Conservation (phyloP, 2,797 vertebrate genomes). For the Moxostoma hubbsi region DNA sequence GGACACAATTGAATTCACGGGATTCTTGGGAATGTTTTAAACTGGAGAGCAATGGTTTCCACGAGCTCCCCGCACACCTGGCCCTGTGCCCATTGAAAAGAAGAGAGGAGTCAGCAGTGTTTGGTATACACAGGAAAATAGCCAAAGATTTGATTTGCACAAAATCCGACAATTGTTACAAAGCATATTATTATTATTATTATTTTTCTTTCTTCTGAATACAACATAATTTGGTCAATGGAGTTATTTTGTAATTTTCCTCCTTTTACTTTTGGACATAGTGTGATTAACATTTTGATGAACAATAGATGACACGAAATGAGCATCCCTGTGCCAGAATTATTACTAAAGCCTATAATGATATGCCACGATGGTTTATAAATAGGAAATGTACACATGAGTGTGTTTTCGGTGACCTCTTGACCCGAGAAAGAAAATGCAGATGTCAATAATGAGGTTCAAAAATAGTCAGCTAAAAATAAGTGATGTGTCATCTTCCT, state of each 20-base stretch:
- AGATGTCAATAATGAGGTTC: constrained; percentile 57
- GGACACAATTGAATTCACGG: constrained; percentile 82
- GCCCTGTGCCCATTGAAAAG: constrained; percentile 81
- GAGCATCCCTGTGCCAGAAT: constrained; percentile 60
- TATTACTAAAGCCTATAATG: constrained; percentile 59
- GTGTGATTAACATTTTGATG: constrained; percentile 38
- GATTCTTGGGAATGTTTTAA: constrained; percentile 80
- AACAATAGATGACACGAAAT: constrained; percentile 68
- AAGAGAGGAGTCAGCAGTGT: constrained; percentile 84
- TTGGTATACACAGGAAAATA: constrained; percentile 94
- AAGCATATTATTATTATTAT: constrained; percentile 79
- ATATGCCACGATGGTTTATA: constrained; percentile 63
- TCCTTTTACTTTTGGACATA: constrained; percentile 4
- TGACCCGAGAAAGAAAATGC: constrained; percentile 46
- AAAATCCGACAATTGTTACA: constrained; percentile 91
- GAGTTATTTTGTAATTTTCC: constrained; percentile 5
- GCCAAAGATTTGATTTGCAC: constrained; percentile 88
- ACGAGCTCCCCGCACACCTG: constrained; percentile 75
- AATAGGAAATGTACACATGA: constrained; percentile 58
- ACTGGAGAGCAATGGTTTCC: constrained; percentile 81
- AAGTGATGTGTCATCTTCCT: constrained; percentile 54
- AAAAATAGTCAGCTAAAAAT: constrained; percentile 67
- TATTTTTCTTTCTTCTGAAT: constrained; percentile 58
- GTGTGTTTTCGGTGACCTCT: constrained; percentile 55
- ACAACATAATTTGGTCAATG: constrained; percentile 25